Evolutionary conservation across 2,113 vertebrate genomes (phyloP).

Genomic region (Campylomormyrus tamandua): DNA sequence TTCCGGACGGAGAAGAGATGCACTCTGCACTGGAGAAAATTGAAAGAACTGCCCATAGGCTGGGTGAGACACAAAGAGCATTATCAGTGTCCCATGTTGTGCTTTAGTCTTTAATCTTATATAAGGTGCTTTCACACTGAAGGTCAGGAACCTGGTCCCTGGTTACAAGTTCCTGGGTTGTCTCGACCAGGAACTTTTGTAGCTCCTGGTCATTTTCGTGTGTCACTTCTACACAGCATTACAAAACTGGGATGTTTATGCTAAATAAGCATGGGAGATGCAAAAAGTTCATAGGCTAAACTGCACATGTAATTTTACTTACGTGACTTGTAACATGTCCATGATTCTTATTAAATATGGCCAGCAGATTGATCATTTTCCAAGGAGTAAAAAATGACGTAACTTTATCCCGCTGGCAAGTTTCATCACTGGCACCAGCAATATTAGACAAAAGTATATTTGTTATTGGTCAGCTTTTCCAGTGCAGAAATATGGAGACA

Average conservation of each 20-base stretch:
- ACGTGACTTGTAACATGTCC: background rate
- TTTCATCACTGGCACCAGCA: background rate
- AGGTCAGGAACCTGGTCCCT: background rate
- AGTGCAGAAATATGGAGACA: background rate
- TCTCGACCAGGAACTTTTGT: background rate
- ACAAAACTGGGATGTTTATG: background rate
- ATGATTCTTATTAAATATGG: background rate
- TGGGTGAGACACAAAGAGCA: constrained; percentile 45
- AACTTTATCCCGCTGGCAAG: background rate
- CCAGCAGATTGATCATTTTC: background rate
- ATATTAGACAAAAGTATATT: background rate
- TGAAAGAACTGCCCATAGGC: constrained; percentile 44
- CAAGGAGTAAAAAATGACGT: background rate
- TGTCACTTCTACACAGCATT: background rate
- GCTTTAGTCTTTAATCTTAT: background rate
- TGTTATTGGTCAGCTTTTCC: background rate
- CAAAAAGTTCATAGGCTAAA: background rate
- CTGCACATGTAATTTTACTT: background rate
- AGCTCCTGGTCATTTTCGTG: background rate
- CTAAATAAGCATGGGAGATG: background rate
- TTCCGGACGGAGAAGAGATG: constrained; percentile 53
- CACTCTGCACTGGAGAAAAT: constrained; percentile 54
- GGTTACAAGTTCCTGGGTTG: background rate
- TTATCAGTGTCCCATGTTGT: background rate
- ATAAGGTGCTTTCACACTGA: background rate